Conservation (phyloP, 2,888 invertebrate genomes). For the Catocala sponsa region DNA sequence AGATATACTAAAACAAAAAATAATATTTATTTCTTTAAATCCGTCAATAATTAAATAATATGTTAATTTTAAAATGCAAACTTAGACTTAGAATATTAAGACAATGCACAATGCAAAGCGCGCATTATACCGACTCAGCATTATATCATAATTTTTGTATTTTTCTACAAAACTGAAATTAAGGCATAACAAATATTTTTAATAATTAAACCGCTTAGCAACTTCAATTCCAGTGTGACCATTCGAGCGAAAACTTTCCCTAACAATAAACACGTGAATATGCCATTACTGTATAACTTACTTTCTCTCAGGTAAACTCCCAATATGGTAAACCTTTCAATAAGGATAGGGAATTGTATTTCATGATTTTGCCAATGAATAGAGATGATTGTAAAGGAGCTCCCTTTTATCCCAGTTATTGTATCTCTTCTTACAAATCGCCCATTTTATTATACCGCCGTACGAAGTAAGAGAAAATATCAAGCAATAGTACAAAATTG, state of each 20-base stretch:
- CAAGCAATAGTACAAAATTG: constrained; percentile 50
- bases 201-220: too few species aligned
- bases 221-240: background rate
- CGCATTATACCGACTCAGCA: too few species aligned
- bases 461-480: constrained; percentile 64
- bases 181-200: too few species aligned
- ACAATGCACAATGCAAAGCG: too few species aligned
- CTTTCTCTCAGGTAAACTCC: constrained; percentile 30
- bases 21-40: too few species aligned
- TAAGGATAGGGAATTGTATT: constrained; percentile 45
- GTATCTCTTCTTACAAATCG: constrained; percentile 65
- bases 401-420: constrained; percentile 64
- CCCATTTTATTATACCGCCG: constrained; percentile 59
- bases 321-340: constrained; percentile 40
- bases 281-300: constrained; percentile 28
- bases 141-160: too few species aligned
- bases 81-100: too few species aligned
- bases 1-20: too few species aligned
- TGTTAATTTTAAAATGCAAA: too few species aligned
- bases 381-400: constrained; percentile 69
- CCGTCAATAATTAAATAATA: too few species aligned
- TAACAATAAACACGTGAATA: constrained; percentile 7
- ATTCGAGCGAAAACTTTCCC: background rate
- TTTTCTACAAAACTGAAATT: too few species aligned
- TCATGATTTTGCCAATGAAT: constrained; percentile 63